Base-by-base conservation (phyloP, 2,888 invertebrate genomes). In the Drosophila nr. perissopoda region DNA sequence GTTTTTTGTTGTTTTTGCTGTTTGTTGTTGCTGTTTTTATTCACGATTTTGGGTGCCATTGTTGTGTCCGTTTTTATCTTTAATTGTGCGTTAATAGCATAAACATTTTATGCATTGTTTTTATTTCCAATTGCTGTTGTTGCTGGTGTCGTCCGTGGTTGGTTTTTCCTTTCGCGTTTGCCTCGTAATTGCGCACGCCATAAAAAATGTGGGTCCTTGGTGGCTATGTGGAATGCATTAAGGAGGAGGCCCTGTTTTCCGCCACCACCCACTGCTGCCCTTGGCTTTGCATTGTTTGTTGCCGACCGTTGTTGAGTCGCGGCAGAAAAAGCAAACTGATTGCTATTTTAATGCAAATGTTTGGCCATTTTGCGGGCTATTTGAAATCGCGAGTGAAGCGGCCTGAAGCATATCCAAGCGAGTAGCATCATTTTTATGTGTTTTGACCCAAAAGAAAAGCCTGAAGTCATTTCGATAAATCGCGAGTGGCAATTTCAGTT, bases 31-130 rank as follows among this genome's bases (percentile, higher is more conserved):
- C n/a, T 16, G 46, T 21, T 46, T 46, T 21, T 21, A 21, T 6
- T 21, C 21, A 13, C 21, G 42, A 46, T 21, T 46, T 46, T 13
- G 46, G 46, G 25, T 16, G 46, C 7, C 62, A 56, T 74, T 81
- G 65, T 74, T 70, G 68, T 61, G 65, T 36, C 70, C 70, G 74
- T 74, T 83, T 88, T 88, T 88, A 88, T 86, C 85, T 86, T 88
- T 88, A 86, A 88, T 86, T 86, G 85, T 85, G 86, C 85, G 88
- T 88, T 86, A 86, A 86, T 86, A 88, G 88, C 85, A 86, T 83
- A 85, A 85, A 88, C 83, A 85, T 88, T 88, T 81, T 74, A 59
- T 62, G 64, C 68, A 76, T 76, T 75, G 79, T 75, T 74, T 73
- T 80, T 68, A 63, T 60, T 59, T 42, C n/a, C 18, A n/a, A n/a